phyloP scores from a whole-genome alignment of 2,797 vertebrate species.

The Coracias cyanogaster region DNA sequence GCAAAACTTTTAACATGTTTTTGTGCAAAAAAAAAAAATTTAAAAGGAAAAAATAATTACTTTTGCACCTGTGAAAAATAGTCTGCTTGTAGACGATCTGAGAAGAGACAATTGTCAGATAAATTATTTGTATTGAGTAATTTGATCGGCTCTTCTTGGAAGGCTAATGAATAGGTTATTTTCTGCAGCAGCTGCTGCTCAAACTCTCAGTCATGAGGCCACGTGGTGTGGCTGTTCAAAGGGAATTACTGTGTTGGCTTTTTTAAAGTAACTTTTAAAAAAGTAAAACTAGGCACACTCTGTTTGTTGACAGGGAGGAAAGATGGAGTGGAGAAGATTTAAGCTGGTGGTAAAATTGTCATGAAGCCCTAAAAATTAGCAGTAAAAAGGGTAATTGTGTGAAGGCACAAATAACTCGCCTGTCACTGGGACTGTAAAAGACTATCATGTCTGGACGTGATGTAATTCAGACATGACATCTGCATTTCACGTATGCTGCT shows the following conservation, averaged over 20 bases:
- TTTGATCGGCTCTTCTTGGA: constrained; percentile 47
- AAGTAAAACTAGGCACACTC: not conserved
- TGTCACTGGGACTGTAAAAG: not conserved
- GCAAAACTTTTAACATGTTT: not conserved
- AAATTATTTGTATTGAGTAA: constrained; percentile 69
- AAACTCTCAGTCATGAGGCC: constrained; percentile 20
- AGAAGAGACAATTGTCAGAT: constrained; percentile 39
- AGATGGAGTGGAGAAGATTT: not conserved
- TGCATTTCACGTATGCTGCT: not conserved
- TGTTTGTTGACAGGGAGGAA: not conserved
- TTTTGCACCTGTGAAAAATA: not conserved
- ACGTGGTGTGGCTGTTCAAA: constrained; percentile 35
- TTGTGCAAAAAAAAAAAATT: not conserved
- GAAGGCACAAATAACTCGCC: not conserved
- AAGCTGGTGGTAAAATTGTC: not conserved
- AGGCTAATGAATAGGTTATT: constrained; percentile 60
- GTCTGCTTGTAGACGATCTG: not conserved
- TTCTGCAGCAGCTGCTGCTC: constrained; percentile 64
- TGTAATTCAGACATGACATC: not conserved
- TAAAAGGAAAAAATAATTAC: too few relatives aligned
- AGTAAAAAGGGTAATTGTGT: not conserved
- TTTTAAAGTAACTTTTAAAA: constrained; percentile 8
- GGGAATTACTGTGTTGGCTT: not conserved
- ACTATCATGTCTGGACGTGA: not conserved
- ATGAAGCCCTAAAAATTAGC: not conserved